These are phyloP conservation scores for Morpho deidamia DNA, from an alignment of 2,888 invertebrate species.

Conservation along the genomic window DNA sequence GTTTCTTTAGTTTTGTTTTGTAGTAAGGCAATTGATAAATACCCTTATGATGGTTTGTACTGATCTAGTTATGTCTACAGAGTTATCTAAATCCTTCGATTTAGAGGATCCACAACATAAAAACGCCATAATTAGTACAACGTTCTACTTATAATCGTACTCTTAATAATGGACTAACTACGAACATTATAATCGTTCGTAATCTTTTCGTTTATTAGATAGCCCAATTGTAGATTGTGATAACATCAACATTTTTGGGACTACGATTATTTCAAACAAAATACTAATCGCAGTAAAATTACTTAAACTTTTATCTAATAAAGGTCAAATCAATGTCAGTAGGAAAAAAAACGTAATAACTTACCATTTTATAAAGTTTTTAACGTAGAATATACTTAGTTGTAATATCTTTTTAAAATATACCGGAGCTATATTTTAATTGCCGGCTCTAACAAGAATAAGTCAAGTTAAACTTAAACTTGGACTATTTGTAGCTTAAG, in stretches of 20 bases:
- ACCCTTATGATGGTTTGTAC: constrained; percentile 5
- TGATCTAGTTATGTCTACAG: constrained; percentile 27
- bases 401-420: no score
- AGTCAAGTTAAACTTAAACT: neutral
- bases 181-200: constrained; percentile 6
- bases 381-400: neutral
- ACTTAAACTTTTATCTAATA: constrained; percentile 3
- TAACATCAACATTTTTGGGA: neutral
- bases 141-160: neutral
- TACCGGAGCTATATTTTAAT: neutral
- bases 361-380: constrained; percentile 41
- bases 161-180: constrained; percentile 2
- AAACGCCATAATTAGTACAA: constrained; percentile 31
- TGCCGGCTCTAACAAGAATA: neutral
- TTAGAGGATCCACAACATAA: constrained; percentile 38
- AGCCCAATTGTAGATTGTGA: constrained; percentile 10
- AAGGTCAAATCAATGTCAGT: constrained; percentile 70
- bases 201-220: constrained; percentile 15
- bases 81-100: constrained; percentile 24
- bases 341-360: constrained; percentile 32
- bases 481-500: neutral
- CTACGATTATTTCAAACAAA: neutral
- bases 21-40: neutral
- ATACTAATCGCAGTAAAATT: neutral
- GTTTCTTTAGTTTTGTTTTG: no score